Conservation (phyloP, 2,888 invertebrate species). For the Allolobophora icterica region DNA sequence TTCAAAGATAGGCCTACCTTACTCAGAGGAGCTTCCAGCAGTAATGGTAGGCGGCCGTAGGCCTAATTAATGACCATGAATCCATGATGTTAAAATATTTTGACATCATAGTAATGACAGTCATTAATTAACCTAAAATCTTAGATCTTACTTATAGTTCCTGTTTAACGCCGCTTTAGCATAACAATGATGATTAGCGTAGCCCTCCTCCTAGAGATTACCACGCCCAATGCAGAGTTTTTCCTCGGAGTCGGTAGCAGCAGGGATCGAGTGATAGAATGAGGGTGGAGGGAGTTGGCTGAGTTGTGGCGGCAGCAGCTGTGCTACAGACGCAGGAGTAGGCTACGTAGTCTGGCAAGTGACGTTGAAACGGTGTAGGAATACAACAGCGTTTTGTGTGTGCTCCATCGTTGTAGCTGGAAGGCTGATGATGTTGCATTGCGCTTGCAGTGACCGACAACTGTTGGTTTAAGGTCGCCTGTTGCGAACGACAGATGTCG, state of each 20-base stretch:
- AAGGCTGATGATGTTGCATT: background rate
- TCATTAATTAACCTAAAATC: too few relatives aligned
- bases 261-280: background rate
- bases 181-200: too few relatives aligned
- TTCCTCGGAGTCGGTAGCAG: background rate
- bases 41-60: too few relatives aligned
- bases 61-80: too few relatives aligned
- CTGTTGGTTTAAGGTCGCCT: background rate
- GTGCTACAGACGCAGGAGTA: background rate
- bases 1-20: too few relatives aligned
- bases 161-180: too few relatives aligned
- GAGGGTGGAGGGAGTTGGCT: background rate
- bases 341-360: background rate
- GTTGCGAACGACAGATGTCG: background rate
- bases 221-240: background rate
- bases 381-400: background rate
- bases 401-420: background rate
- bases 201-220: background rate
- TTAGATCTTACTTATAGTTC: too few relatives aligned
- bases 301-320: conserved; percentile 1
- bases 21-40: too few relatives aligned
- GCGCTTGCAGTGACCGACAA: background rate
- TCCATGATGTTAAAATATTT: too few relatives aligned
- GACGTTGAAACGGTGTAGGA: background rate
- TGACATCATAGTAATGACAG: too few relatives aligned